Percentiles rank a stretch among this genome's conserved stretches.
phyloP scores from a whole-genome alignment of 2,797 vertebrate species.

The Tinamus major region DNA sequence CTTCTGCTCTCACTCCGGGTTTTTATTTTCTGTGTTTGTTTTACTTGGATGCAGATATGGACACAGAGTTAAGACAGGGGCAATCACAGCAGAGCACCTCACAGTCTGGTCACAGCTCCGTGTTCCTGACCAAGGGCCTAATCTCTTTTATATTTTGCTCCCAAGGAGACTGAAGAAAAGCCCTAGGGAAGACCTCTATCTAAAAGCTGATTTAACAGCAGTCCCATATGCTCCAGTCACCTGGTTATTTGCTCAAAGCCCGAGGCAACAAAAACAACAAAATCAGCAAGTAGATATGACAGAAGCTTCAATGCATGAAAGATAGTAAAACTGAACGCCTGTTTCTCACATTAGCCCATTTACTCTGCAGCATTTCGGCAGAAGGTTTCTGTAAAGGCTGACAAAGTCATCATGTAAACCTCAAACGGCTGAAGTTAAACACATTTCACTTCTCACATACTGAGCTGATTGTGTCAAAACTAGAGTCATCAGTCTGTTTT shows the following conservation, averaged over 20 bases:
- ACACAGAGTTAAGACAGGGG: not conserved
- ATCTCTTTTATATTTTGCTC: not conserved
- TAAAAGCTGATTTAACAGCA: not conserved
- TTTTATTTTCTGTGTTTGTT: not conserved
- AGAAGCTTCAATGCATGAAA: too few species aligned
- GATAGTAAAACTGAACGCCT: too few species aligned
- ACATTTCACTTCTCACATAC: fast-evolving
- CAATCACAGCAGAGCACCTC: not conserved
- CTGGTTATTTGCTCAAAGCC: too few species aligned
- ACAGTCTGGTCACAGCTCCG: not conserved
- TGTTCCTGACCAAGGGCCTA: too few species aligned
- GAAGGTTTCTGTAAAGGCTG: not conserved
- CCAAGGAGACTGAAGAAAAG: not conserved
- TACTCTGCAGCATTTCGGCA: too few species aligned
- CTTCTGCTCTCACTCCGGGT: not conserved
- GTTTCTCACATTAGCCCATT: too few species aligned
- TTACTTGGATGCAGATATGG: not conserved
- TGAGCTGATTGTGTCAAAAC: not conserved
- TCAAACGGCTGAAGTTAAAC: not conserved
- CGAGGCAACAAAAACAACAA: too few species aligned
- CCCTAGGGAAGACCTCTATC: not conserved
- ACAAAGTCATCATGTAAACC: not conserved
- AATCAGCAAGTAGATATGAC: too few species aligned
- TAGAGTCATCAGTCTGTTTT: not conserved
- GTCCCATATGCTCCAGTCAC: not conserved